phyloP scores from a whole-genome alignment of 2,113 vertebrate species.

The Calidris pugnax region DNA sequence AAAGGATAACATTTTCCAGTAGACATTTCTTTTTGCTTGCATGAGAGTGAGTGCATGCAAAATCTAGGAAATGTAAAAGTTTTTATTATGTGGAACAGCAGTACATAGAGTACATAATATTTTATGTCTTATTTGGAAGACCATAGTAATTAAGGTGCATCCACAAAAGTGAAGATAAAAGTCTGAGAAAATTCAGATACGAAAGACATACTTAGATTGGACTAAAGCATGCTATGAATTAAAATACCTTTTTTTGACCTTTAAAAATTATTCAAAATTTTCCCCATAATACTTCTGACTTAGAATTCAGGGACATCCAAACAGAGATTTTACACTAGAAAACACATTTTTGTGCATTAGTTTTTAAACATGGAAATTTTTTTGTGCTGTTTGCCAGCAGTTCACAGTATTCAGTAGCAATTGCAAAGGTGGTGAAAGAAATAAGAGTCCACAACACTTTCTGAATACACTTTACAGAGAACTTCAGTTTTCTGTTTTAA shows the following conservation, averaged over 20 bases:
- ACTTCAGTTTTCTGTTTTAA: not conserved
- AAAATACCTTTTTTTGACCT: not conserved
- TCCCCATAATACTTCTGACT: not conserved
- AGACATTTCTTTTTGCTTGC: not conserved
- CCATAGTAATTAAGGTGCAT: not conserved
- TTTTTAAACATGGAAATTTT: not conserved
- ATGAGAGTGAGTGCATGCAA: not conserved
- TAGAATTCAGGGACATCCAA: not conserved
- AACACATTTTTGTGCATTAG: not conserved
- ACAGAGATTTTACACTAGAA: not conserved
- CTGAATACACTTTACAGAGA: not conserved
- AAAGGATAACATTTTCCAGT: not conserved
- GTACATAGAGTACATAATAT: not conserved
- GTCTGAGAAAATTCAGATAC: not conserved
- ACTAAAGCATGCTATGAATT: not conserved
- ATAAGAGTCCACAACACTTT: not conserved
- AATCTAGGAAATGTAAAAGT: not conserved
- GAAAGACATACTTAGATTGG: not conserved
- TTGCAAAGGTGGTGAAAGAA: not conserved
- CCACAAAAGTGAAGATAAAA: not conserved
- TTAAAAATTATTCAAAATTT: not conserved
- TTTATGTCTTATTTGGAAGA: not conserved
- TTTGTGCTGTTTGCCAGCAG: not conserved
- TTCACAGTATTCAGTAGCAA: not conserved
- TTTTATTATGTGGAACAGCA: not conserved